These are phyloP conservation scores for Tetanocera ferruginea DNA, from an alignment of 2,888 invertebrate genomes.

Conservation along the genomic window DNA sequence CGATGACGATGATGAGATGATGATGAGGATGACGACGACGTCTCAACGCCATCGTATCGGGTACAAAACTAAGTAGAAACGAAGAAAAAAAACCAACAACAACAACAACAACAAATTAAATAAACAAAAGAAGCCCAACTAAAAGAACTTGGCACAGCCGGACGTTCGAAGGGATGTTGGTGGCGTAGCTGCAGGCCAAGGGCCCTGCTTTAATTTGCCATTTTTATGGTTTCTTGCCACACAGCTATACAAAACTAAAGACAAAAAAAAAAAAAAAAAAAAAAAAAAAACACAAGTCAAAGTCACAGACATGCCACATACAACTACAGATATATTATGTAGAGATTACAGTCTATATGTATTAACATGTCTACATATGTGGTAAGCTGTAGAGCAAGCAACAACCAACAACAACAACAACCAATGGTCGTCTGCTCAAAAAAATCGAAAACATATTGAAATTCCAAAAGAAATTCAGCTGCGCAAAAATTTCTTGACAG, in stretches of 20 bases:
- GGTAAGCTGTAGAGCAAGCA: not conserved
- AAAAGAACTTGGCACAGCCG: not conserved
- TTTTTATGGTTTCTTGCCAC: slow-evolving; percentile 52
- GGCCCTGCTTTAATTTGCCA: slow-evolving; percentile 48
- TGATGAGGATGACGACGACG: too few relatives aligned
- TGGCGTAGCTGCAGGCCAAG: slow-evolving; percentile 12
- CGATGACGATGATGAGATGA: too few relatives aligned
- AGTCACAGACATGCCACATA: slow-evolving; percentile 13
- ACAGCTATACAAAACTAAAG: not conserved
- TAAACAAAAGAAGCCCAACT: not conserved
- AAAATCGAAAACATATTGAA: slow-evolving; percentile 14
- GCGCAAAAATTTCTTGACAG: slow-evolving; percentile 31
- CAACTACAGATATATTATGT: not conserved
- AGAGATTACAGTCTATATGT: not conserved
- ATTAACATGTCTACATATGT: not conserved
- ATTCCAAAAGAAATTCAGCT: slow-evolving; percentile 33
- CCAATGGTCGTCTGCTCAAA: not conserved
- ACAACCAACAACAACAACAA: not conserved
- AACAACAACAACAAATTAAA: not conserved
- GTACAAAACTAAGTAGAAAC: not conserved
- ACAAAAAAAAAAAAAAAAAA: slow-evolving; percentile 7
- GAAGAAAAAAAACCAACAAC: not conserved
- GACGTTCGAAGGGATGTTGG: not conserved
- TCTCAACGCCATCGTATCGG: too few relatives aligned
- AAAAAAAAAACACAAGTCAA: not conserved